Percentiles rank a stretch among this genome's conserved stretches.
Conservation (phyloP, 2,797 vertebrate genomes). For the Clarias laeviceps region DNA sequence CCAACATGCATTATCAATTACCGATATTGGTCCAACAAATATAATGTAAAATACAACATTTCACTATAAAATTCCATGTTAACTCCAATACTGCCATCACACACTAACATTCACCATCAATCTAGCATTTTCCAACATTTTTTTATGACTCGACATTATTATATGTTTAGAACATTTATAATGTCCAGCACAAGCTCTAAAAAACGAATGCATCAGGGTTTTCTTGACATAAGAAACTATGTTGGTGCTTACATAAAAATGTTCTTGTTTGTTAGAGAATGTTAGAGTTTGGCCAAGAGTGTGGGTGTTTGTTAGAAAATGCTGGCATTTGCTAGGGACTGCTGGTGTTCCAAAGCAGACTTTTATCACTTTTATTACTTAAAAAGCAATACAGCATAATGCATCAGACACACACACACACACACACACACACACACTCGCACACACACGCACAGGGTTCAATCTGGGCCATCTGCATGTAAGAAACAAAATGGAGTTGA, state of each 20-base stretch:
- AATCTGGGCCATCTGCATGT: conserved; percentile 45
- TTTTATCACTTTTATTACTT: background rate
- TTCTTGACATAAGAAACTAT: background rate
- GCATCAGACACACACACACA: background rate
- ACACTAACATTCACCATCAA: background rate
- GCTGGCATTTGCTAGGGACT: background rate
- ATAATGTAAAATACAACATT: no score
- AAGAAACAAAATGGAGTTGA: conserved; percentile 27
- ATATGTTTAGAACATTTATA: background rate
- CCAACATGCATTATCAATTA: no score
- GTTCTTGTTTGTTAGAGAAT: background rate
- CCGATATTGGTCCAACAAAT: no score
- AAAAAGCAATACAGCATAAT: background rate
- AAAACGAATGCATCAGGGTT: background rate
- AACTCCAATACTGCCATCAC: background rate
- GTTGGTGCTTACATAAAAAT: no score
- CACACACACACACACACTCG: conserved; percentile 9
- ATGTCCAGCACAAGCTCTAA: background rate
- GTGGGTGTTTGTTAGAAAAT: background rate
- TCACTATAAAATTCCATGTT: background rate
- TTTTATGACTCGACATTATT: background rate
- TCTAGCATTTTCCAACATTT: background rate
- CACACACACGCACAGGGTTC: conserved; percentile 27
- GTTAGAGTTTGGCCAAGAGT: background rate
- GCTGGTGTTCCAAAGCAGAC: background rate